These are phyloP conservation scores for Tribolium freemani DNA, from an alignment of 2,888 invertebrate genomes.

Conservation along the genomic window DNA sequence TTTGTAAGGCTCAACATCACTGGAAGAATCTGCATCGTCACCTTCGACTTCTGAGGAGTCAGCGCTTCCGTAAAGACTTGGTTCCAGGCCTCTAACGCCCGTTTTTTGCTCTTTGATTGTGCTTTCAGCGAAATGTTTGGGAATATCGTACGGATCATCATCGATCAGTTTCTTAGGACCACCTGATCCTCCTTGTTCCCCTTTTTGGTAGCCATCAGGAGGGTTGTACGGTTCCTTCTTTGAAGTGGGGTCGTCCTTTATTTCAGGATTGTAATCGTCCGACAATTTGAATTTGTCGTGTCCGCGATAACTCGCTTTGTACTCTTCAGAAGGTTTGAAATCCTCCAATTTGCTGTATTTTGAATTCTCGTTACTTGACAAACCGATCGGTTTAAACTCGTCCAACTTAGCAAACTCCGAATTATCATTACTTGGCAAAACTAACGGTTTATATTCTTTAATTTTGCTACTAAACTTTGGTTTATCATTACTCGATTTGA, in stretches of 20 bases:
- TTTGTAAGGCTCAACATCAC: constrained; percentile 63
- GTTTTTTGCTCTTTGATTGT: constrained; percentile 49
- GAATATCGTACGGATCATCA: constrained; percentile 57
- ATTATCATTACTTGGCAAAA: constrained; percentile 3
- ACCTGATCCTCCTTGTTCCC: constrained; percentile 11
- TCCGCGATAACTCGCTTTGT: constrained; percentile 40
- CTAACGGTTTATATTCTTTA: neutral
- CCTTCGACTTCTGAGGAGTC: constrained; percentile 41
- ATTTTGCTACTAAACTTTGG: neutral
- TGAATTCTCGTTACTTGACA: neutral
- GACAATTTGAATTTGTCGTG: constrained; percentile 33
- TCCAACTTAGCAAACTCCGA: neutral
- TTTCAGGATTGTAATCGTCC: constrained; percentile 25
- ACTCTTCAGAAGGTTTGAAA: constrained; percentile 47
- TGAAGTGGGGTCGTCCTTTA: constrained; percentile 12
- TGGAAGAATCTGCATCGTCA: constrained; percentile 27
- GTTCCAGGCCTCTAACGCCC: constrained; percentile 46
- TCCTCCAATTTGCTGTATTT: constrained; percentile 27
- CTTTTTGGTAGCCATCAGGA: neutral
- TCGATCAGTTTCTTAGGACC: constrained; percentile 48
- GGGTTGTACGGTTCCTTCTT: constrained; percentile 19
- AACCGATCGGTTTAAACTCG: neutral
- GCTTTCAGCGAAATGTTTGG: constrained; percentile 57
- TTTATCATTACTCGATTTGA: neutral
- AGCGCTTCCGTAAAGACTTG: constrained; percentile 48